Base-by-base conservation (phyloP, 2,888 invertebrate species). In the Smittia sp. region DNA sequence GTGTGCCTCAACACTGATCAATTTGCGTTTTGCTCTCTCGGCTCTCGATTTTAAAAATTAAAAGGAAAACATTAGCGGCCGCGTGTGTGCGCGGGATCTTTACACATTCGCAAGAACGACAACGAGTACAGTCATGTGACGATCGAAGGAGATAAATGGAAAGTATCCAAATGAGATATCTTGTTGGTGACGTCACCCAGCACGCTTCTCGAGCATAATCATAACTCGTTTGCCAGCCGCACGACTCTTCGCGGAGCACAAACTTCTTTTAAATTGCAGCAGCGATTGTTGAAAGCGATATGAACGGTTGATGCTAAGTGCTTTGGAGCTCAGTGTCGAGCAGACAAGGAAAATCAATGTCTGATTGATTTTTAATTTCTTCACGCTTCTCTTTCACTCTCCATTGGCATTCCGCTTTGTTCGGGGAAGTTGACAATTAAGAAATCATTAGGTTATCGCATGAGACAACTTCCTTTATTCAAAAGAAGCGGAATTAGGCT, bases 31-130 rank as follows among this genome's bases (percentile, higher is more conserved):
- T 38, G 15, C 20, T 46, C 46, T 58, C 41, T 11, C 22, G 46
- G 11, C 6, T 18, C 18, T 20, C 65, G 38, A 65, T 46, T 46
- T 46, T 2, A 69, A 69, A 54, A 54, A 52, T 69, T 69, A 69
- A 69, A 69, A 52, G 69, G 69, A 69, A 69, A 69, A 52, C 52
- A 67, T 39, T 38, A 20, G 41, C 41, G 18, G 27, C 32, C 46
- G 11, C n/a, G 46, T 46, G 46, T 46, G 46, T 11, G 46, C 15
- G 11, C 11, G 15, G 46, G 11, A n/a, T 46, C 46, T 46, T 46
- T 46, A n/a, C 9, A 58, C 58, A 18, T 18, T 18, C 18, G 58
- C 58, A 20, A 22, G 22, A 18, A 9, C 1, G 7, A 18, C 58
- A 58, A 7, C 18, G 18, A 6, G 9, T 58, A 22, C 58, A 58